These are phyloP conservation scores for Liopterus haemorrhoidalis DNA, from an alignment of 2,888 invertebrate species.

Conservation along the genomic window DNA sequence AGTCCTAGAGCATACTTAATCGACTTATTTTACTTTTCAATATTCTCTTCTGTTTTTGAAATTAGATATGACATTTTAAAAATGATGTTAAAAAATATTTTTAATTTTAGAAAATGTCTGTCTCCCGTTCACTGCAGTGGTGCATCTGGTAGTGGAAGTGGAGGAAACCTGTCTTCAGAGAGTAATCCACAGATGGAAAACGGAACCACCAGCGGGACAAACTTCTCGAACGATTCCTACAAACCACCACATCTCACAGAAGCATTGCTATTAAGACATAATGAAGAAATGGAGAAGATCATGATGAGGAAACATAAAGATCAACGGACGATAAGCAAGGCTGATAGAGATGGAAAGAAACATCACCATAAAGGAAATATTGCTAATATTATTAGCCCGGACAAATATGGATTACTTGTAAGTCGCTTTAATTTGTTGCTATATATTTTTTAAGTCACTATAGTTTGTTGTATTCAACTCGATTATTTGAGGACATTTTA, in stretches of 20 bases:
- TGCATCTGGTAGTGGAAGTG: constrained; percentile 54
- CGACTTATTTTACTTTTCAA: no score
- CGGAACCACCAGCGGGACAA: constrained; percentile 47
- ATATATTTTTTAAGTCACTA: no score
- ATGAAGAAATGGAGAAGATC: constrained; percentile 74
- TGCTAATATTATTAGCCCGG: no score
- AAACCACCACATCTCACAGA: constrained; percentile 55
- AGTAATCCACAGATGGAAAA: constrained; percentile 54
- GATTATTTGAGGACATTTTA: no score
- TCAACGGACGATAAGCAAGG: constrained; percentile 49
- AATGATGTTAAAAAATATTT: no score
- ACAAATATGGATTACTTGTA: constrained; percentile 28
- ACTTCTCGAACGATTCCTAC: constrained; percentile 45
- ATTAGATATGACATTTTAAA: no score
- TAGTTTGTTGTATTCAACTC: no score
- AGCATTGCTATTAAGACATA: constrained; percentile 63
- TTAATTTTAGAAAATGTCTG: constrained; percentile 44
- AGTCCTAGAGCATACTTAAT: no score
- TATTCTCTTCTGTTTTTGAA: no score
- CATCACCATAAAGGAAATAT: constrained; percentile 34
- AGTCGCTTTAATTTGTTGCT: constrained; percentile 6
- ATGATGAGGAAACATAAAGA: constrained; percentile 67
- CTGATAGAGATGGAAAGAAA: constrained; percentile 41
- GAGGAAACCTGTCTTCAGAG: constrained; percentile 54
- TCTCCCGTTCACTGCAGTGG: constrained; percentile 52